phyloP scores from a whole-genome alignment of 2,113 vertebrate species.

The Sebastes fasciatus region DNA sequence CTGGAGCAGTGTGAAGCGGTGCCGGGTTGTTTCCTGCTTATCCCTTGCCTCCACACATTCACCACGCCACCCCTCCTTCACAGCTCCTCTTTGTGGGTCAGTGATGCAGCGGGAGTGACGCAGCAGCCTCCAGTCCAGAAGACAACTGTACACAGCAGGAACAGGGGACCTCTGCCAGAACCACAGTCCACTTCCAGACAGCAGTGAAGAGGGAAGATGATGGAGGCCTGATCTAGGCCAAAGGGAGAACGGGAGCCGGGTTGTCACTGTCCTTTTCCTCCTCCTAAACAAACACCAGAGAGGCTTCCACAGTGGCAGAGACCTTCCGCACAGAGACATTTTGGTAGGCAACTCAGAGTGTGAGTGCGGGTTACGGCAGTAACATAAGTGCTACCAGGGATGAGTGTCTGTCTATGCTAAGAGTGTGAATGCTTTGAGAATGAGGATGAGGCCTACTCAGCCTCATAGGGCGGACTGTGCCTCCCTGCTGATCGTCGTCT shows the following conservation, averaged over 20 bases:
- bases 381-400: conserved; percentile 40
- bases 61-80: conserved; percentile 69
- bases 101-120: conserved; percentile 80
- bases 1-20: conserved; percentile 44
- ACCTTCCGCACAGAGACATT: conserved; percentile 54
- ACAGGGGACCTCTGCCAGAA: conserved; percentile 62
- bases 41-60: conserved; percentile 66
- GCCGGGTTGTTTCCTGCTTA: conserved; percentile 67
- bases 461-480: conserved; percentile 46
- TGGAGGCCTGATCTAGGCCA: conserved; percentile 49
- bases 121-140: conserved; percentile 69
- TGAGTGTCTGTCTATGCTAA: conserved; percentile 52
- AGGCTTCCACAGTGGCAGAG: conserved; percentile 57
- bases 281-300: conserved; percentile 60
- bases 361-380: conserved; percentile 56
- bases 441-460: conserved; percentile 65
- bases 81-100: conserved; percentile 75
- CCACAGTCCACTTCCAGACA: conserved; percentile 45
- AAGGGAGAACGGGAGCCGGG: conserved; percentile 48
- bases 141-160: conserved; percentile 68
- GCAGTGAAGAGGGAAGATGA: conserved; percentile 53
- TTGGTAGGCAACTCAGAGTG: conserved; percentile 70
- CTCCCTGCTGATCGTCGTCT: conserved; percentile 61
- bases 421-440: conserved; percentile 55
- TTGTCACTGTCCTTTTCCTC: conserved; percentile 47